Base-by-base conservation (phyloP, 1,140 invertebrate genomes). In the Drosophila suzukii region DNA sequence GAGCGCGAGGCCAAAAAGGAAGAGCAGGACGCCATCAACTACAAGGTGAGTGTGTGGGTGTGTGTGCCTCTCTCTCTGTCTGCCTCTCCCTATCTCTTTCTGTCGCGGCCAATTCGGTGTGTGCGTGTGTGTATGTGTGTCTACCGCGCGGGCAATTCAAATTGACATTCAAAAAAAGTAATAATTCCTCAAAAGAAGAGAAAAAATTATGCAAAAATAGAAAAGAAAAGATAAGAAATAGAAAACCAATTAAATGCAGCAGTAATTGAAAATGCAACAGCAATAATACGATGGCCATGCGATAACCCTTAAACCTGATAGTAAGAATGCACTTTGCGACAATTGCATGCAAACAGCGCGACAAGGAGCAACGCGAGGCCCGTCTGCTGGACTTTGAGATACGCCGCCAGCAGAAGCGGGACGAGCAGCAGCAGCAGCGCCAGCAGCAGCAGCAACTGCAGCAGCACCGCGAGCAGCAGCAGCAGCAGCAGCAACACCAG, bases 21-120 rank as follows among this genome's bases (percentile, higher is more conserved):
- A 76, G 91, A 92, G 65, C 90, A 92, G 79, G 91, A 92, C 88
- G 91, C 91, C 39, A 85, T 92, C 54, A 92, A 92, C 77, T 92
- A 92, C 58, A 92, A 92, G 83, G 91, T 92, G 83, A 89, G 77
- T 90, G 72, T 74, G 72, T 78, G 70, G 47, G 82, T 78, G 78
- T 72, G 60, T 63, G 73, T 59, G 72, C 55, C 70, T 43, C 49
- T 80, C 49, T 47, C 75, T 47, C 75, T 56, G 15, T 60, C 54
- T 72, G 41, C 61, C 17, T 44, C 60, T 60, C 61, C 72, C 51
- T 58, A 55, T 76, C 76, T 60, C 41, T 80, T 50, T 74, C 56
- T 58, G 30, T 71, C 65, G 54, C 63, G 54, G 34, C 60, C 34
- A 65, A 68, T 75, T 43, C 60, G 51, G 27, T 81, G 53, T 78